Evolutionary conservation across 2,888 invertebrate species (phyloP).

Genomic region (Tribolium freemani): DNA sequence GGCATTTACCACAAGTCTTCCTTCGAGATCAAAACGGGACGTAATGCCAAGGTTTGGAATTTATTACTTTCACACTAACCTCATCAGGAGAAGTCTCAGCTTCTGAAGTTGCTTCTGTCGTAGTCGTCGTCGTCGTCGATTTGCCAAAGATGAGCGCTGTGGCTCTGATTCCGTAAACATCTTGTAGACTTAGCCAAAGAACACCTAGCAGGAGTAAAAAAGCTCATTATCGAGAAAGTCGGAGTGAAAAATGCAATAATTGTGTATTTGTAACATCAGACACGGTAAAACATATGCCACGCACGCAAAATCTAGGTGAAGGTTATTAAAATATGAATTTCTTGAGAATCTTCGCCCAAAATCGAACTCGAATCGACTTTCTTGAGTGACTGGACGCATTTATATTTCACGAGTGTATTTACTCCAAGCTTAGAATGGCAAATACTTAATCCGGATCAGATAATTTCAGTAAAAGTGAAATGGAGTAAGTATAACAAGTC

Average conservation of each 20-base stretch:
- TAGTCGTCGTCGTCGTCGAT: conserved; percentile 70
- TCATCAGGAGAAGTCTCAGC: conserved; percentile 49
- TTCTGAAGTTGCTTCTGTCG: conserved; percentile 62
- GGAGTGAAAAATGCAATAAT: conserved; percentile 28
- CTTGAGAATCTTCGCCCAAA: neutral
- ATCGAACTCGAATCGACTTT: conserved; percentile 2
- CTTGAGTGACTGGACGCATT: conserved; percentile 9
- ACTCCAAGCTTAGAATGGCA: conserved; percentile 22
- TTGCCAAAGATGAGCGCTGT: conserved; percentile 75
- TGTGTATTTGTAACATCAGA: conserved; percentile 3
- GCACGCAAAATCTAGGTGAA: conserved; percentile 36
- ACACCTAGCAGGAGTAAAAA: conserved; percentile 59
- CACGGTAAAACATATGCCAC: conserved; percentile 20
- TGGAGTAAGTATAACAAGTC: conserved; percentile 26
- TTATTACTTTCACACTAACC: conserved; percentile 25
- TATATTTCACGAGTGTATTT: conserved; percentile 10
- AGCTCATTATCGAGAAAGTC: conserved; percentile 29
- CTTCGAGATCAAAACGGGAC: neutral
- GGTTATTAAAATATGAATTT: conserved; percentile 9
- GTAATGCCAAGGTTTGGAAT: conserved; percentile 34
- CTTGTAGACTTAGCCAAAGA: conserved; percentile 70
- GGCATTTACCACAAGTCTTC: neutral
- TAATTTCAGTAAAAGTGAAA: conserved; percentile 41
- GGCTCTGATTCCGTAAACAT: conserved; percentile 71
- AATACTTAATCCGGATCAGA: conserved; percentile 29